Percentiles rank a stretch among this genome's conserved stretches.
Conservation (phyloP, 2,797 vertebrate species). For the Tympanoctomys barrerae region DNA sequence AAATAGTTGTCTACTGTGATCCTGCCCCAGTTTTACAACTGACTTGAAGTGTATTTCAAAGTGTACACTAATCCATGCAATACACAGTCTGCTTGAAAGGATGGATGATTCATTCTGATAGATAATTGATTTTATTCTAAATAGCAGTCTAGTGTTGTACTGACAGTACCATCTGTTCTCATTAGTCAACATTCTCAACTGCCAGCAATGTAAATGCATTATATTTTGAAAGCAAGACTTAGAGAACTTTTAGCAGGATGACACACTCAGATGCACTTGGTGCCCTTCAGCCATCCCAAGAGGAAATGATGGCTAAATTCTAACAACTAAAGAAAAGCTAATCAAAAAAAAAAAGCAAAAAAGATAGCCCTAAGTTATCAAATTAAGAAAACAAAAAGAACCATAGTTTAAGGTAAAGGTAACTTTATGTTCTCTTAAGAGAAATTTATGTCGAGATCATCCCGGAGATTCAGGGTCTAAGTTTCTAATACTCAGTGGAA, state of each 20-base stretch:
- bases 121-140: constrained; percentile 71
- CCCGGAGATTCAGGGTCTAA: background rate
- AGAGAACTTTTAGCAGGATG: constrained; percentile 56
- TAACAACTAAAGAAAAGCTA: constrained; percentile 13
- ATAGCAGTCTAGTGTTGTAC: constrained; percentile 33
- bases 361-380: background rate
- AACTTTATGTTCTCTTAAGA: background rate
- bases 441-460: background rate
- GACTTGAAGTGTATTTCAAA: background rate
- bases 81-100: constrained; percentile 21
- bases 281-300: background rate
- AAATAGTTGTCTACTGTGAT: background rate
- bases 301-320: constrained; percentile 18
- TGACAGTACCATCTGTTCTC: constrained; percentile 69
- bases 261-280: background rate
- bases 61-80: background rate
- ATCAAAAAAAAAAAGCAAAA: background rate
- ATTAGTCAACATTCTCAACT: constrained; percentile 71
- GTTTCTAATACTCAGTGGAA: background rate
- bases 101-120: constrained; percentile 67
- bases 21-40: background rate
- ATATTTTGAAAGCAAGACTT: constrained; percentile 23
- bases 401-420: background rate
- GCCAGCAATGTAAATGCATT: background rate
- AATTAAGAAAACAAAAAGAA: background rate